phyloP scores from a whole-genome alignment of 2,113 vertebrate species.

The Prionailurus viverrinus region DNA sequence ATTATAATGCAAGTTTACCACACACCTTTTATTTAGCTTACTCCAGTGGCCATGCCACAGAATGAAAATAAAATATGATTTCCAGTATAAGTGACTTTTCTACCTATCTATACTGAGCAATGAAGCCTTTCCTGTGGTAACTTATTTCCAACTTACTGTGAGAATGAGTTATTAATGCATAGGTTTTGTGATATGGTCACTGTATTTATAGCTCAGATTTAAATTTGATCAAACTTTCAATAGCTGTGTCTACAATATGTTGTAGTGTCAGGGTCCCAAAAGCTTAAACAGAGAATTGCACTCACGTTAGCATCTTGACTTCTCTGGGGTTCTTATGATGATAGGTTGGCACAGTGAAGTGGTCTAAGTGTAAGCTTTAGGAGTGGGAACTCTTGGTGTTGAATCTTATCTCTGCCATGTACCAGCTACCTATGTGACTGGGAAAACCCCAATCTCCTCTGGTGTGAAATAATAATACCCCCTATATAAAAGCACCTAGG shows the following conservation, averaged over 20 bases:
- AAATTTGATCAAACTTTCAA: neutral
- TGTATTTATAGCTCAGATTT: neutral
- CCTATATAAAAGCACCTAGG: neutral
- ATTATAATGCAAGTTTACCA: neutral
- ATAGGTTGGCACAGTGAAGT: neutral
- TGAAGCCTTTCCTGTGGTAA: neutral
- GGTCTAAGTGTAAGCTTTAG: neutral
- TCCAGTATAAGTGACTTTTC: neutral
- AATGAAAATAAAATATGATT: slow-evolving; percentile 13
- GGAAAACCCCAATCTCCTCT: neutral
- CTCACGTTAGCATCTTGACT: neutral
- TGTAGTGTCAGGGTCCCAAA: neutral
- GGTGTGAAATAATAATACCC: neutral
- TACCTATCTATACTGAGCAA: neutral
- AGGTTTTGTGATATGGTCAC: neutral
- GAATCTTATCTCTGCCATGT: neutral
- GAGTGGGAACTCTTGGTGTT: neutral
- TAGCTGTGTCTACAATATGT: neutral
- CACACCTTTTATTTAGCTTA: neutral
- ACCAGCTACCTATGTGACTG: neutral
- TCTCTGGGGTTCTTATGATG: neutral
- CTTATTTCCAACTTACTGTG: neutral
- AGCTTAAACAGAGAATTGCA: neutral
- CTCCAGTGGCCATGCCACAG: neutral
- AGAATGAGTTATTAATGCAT: neutral